Evolutionary conservation across 2,888 invertebrate genomes (phyloP), one percentile per base, ranked within the genome.

Genomic region (Athalia circularis): DNA sequence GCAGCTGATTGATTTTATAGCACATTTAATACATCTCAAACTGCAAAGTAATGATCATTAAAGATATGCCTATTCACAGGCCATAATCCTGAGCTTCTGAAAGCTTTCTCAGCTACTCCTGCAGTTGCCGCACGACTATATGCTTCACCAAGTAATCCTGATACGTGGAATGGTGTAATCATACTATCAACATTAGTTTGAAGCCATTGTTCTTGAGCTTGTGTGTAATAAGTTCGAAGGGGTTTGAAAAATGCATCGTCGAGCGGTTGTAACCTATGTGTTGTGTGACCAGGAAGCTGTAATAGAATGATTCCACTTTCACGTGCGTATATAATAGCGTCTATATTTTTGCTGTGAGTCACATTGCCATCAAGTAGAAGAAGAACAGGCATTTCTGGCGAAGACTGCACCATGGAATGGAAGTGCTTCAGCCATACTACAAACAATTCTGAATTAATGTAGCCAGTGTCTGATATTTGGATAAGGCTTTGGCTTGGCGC

Each of bases 361-460:
- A 83, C 80, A 77, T 86, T 85, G 5, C 84, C 83, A 79, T 86
- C 84, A 5, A 86, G 81, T 47, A 85, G 48, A 47, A 86, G 76
- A 45, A 86, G 80, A 67, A 84, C 80, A 64, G 81, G 79, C 52
- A 78, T 68, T 68, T 83, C 77, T 67, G 61, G 76, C 59, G 75
- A 80, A 52, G 82, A 77, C 43, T 82, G 83, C 45, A 83, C 84
- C 78, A 79, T 67, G 78, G 82, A 88, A 88, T 90, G 88, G 88
- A 91, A 85, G 79, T 83, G 81, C 68, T 81, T 77, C 29, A 84
- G 68, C 82, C 82, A 83, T 68, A 78, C 78, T 29, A 80, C 61
- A 79, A 84, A 82, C 4, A 84, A 78, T 65, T 83, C 83, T 8
- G 79, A 74, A 65, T 83, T 83, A 52, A 85, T 84, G 77, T 82